Base-by-base conservation (phyloP, 2,888 invertebrate species). In the Erebia palarica region DNA sequence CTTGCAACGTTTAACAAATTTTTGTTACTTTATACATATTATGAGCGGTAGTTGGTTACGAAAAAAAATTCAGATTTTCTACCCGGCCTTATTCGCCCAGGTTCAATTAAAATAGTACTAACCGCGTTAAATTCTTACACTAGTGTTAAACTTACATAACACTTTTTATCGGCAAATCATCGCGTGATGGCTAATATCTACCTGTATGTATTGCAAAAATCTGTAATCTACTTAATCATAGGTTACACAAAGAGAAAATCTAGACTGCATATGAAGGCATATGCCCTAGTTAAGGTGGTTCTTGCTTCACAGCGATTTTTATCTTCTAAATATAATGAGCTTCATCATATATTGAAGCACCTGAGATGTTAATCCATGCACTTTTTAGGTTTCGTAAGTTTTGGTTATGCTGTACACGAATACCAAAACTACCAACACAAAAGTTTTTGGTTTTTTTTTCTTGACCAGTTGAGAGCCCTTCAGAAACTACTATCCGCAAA, bases 211-310 rank as follows among this genome's bases (percentile, higher is more conserved):
- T 65, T 44, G 53, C 64, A 51, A 66, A 66, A 53, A 65, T 68
- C 27, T 68, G 70, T 66, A 44, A 64, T 64, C 71, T 74, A 71
- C 61, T 57, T 42, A 67, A 70, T 65, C 58, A 21, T 57, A 57
- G 42, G 70, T 76, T 76, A 73, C 74, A 69, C 65, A 76, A 72
- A 65, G 67, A 71, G 65, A 73, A 75, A 74, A 74, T 71, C 73
- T 71, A 68, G 71, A 74, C 72, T 71, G 14, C 69, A 66, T 69
- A 21, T 61, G 57, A 65, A 57, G 55, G n/a, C 61, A 44, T 72
- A 60, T 68, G 76, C 69, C 71, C 75, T 65, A 74, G 67, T 76
- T 76, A 67, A 58, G 58, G 58, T 51, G 65, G 53, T 68, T 65
- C 60, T 74, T 73, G 53, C 73, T 58, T 18, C 69, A 68, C 47